A percentile compares a stretch with the other conserved stretches of the same genome.
Conservation (phyloP, 2,113 vertebrate species). For the Seriola dumerili region DNA sequence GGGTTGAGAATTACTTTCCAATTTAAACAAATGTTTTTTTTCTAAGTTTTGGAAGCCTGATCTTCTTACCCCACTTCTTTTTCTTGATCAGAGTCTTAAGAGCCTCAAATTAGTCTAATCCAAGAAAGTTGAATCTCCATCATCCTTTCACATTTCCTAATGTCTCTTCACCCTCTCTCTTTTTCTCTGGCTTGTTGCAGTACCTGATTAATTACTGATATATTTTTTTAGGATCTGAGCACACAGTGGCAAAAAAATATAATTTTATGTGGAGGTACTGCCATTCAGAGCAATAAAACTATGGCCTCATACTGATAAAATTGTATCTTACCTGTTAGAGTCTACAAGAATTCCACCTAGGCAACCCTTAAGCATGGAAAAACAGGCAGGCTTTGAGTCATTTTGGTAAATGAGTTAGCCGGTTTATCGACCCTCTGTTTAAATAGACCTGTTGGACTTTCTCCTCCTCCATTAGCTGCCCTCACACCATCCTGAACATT, state of each 20-base stretch:
- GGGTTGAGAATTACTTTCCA: background rate
- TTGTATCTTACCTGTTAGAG: background rate
- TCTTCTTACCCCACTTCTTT: background rate
- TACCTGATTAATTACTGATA: background rate
- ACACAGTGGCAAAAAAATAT: background rate
- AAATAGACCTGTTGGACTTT: slow-evolving; percentile 81
- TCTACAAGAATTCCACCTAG: background rate
- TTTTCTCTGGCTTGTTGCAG: background rate
- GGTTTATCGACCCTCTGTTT: slow-evolving; percentile 77
- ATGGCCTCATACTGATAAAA: background rate
- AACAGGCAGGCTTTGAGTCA: slow-evolving; percentile 47
- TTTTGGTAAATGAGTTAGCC: slow-evolving; percentile 79
- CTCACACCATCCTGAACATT: slow-evolving; percentile 44
- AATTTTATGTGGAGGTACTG: background rate
- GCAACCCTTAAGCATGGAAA: slow-evolving; percentile 26
- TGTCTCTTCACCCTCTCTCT: background rate
- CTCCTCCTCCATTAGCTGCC: slow-evolving; percentile 70
- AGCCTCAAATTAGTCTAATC: background rate
- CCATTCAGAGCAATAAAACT: background rate
- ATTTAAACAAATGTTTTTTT: background rate
- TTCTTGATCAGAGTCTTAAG: background rate
- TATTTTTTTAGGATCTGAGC: background rate
- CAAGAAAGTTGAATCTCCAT: background rate
- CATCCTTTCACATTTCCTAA: background rate
- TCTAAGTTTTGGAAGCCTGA: too few relatives aligned